Evolutionary conservation across 2,888 invertebrate species (phyloP), one percentile per base, ranked within the genome.

Genomic region (Ochlodes sylvanus): DNA sequence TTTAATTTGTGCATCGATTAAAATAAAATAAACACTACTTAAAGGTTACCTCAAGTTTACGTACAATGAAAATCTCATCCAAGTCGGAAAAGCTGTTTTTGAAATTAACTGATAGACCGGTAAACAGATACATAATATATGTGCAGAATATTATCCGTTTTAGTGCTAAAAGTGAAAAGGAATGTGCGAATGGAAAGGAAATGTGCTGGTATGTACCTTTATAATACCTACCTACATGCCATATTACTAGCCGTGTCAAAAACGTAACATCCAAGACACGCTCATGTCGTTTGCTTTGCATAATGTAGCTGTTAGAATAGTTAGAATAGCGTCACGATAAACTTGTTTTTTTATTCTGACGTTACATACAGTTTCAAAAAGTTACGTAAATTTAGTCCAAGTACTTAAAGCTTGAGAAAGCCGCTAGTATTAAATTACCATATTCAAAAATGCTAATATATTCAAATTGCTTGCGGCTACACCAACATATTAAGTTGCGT

Each of bases 321-420:
- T 17, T 47, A 47, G 65, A 60, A 66, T 67, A 55, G 67, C 67
- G 60, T 27, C 66, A 66, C 65, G 65, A 66, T 66, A 66, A 66
- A 52, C 60, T n/a, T 66, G 21, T 66, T 50, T 66, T 58, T 66
- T 60, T 54, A 60, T 42, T 17, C 54, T 54, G 42, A 44, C 38
- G 10, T 65, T 50, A 17, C 32, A 44, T 47, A 57, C 52, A 50
- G 38, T 65, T 38, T 50, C 50, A 60, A 52, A 60, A 63, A 66
- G 41, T 52, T 32, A 58, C 58, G 21, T 66, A 42, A 66, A 52
- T 52, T 54, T 50, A 66, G 41, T 58, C 50, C 38, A 21, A 57
- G 56, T 47, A 47, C 19, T 47, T 44, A 47, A 65, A 65, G 21
- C 58, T 52, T 57, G 47, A 57, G 47, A 21, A 61, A 61, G 47